phyloP scores from a whole-genome alignment of 2,888 invertebrate genomes.

The Amphimallon solstitiale region DNA sequence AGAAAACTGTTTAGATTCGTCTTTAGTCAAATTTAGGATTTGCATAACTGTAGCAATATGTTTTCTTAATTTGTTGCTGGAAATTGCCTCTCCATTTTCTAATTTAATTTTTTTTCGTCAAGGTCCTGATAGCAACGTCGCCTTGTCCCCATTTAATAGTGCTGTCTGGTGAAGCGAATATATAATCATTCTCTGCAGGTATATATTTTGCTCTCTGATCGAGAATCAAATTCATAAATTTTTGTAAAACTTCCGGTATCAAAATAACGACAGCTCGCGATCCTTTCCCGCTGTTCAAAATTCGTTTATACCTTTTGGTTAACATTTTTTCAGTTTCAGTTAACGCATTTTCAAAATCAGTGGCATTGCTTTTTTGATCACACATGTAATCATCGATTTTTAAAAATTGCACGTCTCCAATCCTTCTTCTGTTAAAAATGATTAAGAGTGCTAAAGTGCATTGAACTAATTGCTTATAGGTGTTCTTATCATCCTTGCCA shows the following conservation, averaged over 20 bases:
- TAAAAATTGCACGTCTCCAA: constrained; percentile 41
- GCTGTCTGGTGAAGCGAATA: constrained; percentile 49
- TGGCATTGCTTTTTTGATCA: constrained; percentile 31
- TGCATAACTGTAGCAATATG: constrained; percentile 49
- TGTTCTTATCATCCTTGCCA: constrained; percentile 38
- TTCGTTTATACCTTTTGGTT: constrained; percentile 48
- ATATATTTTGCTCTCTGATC: constrained; percentile 47
- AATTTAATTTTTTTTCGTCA: constrained; percentile 46
- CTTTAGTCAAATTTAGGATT: constrained; percentile 44
- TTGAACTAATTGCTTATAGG: constrained; percentile 43
- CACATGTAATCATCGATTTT: constrained; percentile 38
- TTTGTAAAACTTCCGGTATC: constrained; percentile 47
- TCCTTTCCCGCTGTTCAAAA: constrained; percentile 50
- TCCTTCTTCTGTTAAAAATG: constrained; percentile 40
- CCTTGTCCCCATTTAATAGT: constrained; percentile 50
- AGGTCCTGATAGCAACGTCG: constrained; percentile 47
- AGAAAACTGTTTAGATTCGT: constrained; percentile 42
- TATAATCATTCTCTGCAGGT: constrained; percentile 47
- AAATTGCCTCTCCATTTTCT: constrained; percentile 44
- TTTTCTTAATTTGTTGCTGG: constrained; percentile 48
- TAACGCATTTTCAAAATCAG: constrained; percentile 37
- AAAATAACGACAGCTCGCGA: constrained; percentile 50
- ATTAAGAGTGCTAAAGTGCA: constrained; percentile 40
- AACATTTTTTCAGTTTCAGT: constrained; percentile 39
- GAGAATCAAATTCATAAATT: constrained; percentile 45